These are phyloP conservation scores for Pocota personata DNA, from an alignment of 2,888 invertebrate species.

Conservation along the genomic window DNA sequence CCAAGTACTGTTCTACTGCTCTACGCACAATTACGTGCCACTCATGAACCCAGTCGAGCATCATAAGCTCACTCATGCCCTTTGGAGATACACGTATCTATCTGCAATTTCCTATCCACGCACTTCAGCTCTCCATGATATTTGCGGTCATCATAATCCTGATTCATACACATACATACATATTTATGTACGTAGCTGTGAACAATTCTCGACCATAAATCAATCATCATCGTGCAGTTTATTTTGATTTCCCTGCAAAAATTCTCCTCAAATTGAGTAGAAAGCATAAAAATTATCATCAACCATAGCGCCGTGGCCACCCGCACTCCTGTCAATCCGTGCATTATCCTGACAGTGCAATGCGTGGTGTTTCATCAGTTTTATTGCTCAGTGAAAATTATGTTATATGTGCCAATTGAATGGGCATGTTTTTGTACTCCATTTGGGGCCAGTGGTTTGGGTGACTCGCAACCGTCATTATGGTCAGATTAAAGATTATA, in stretches of 20 bases:
- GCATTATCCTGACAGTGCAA: conserved; percentile 18
- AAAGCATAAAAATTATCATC: conserved; percentile 24
- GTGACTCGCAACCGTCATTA: conserved; percentile 12
- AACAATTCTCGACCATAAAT: conserved; percentile 34
- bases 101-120: neutral
- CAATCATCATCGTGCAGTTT: conserved; percentile 32
- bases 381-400: conserved; percentile 48
- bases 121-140: neutral
- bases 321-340: neutral
- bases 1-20: no score
- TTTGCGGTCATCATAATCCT: neutral
- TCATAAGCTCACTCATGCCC: neutral
- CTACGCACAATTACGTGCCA: neutral
- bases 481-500: conserved; percentile 11
- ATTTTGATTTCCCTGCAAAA: conserved; percentile 36
- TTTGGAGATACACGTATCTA: neutral
- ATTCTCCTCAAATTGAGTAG: conserved; percentile 42
- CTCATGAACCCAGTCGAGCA: neutral
- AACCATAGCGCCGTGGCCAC: neutral
- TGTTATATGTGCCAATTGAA: conserved; percentile 51
- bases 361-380: conserved; percentile 15
- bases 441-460: neutral
- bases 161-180: neutral
- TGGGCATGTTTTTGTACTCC: conserved; percentile 8
- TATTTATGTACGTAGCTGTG: no score